phyloP scores from a whole-genome alignment of 1,140 invertebrate species.

The Monomorium pharaonis region DNA sequence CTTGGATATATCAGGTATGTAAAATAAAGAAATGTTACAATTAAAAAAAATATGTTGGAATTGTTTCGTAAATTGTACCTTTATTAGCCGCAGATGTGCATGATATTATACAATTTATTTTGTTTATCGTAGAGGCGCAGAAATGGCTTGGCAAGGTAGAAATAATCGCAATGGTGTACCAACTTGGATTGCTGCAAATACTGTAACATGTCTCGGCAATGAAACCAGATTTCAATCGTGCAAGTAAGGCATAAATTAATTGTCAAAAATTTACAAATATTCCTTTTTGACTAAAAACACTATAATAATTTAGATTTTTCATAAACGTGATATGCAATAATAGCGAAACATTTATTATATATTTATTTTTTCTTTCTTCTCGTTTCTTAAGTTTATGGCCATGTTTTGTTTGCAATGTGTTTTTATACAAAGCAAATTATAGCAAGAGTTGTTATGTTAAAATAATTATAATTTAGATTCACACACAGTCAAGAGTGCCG shows the following conservation, averaged over 20 bases:
- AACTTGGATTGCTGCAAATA: slow-evolving; percentile 81
- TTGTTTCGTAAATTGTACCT: not conserved
- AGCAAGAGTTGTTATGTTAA: not conserved
- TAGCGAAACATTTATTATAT: not conserved
- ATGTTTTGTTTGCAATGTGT: not conserved
- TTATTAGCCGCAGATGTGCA: no score
- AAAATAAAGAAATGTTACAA: not conserved
- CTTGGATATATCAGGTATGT: slow-evolving; percentile 85
- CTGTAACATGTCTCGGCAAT: slow-evolving; percentile 84
- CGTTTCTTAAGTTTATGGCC: not conserved
- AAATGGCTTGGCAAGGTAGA: slow-evolving; percentile 85
- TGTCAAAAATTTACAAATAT: not conserved
- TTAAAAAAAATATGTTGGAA: not conserved
- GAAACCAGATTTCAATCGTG: slow-evolving; percentile 85
- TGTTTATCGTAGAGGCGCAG: slow-evolving; percentile 84
- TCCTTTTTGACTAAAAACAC: not conserved
- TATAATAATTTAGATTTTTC: not conserved
- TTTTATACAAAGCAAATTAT: not conserved
- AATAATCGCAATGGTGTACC: slow-evolving; percentile 71
- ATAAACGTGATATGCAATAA: not conserved
- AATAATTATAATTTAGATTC: slow-evolving; percentile 71
- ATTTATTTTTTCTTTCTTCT: not conserved
- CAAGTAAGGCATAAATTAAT: slow-evolving; percentile 71
- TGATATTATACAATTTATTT: not conserved
- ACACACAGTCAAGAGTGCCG: slow-evolving; percentile 77